Percentiles rank a stretch among this genome's conserved stretches.
These are phyloP conservation scores for Nomada lathburiana DNA, from an alignment of 2,888 invertebrate species.

Conservation along the genomic window DNA sequence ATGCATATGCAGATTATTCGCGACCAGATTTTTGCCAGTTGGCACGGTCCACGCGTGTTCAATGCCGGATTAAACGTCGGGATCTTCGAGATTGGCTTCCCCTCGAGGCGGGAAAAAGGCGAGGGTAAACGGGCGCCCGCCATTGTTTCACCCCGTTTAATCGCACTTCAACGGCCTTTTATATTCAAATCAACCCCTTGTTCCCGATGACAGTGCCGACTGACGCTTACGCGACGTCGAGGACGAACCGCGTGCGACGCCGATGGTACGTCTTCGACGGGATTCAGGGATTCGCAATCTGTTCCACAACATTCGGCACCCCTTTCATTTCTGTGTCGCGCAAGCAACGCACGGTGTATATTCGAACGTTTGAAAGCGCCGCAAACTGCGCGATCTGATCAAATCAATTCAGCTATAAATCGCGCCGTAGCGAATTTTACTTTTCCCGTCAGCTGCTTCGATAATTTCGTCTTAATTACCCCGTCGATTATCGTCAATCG, in stretches of 20 bases:
- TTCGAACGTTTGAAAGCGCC: background rate
- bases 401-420: too few relatives aligned
- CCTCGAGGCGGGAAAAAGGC: slow-evolving; percentile 12
- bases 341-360: background rate
- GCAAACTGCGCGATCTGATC: too few relatives aligned
- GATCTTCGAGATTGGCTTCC: slow-evolving; percentile 15
- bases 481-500: background rate
- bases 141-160: slow-evolving; percentile 37
- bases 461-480: slow-evolving; percentile 1
- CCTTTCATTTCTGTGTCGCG: background rate
- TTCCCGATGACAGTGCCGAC: slow-evolving; percentile 23
- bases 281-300: background rate
- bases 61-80: slow-evolving; percentile 13
- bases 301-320: background rate
- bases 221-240: background rate
- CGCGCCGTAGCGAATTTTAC: background rate
- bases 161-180: slow-evolving; percentile 25
- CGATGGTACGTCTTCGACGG: background rate
- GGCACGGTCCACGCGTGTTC: background rate
- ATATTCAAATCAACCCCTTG: slow-evolving; percentile 33
- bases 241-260: background rate
- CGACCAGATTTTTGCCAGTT: slow-evolving; percentile 10
- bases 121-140: slow-evolving; percentile 18
- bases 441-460: background rate
- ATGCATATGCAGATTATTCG: background rate